Evolutionary conservation across 2,797 vertebrate genomes (phyloP).

Genomic region (Pseudochaenichthys georgianus): DNA sequence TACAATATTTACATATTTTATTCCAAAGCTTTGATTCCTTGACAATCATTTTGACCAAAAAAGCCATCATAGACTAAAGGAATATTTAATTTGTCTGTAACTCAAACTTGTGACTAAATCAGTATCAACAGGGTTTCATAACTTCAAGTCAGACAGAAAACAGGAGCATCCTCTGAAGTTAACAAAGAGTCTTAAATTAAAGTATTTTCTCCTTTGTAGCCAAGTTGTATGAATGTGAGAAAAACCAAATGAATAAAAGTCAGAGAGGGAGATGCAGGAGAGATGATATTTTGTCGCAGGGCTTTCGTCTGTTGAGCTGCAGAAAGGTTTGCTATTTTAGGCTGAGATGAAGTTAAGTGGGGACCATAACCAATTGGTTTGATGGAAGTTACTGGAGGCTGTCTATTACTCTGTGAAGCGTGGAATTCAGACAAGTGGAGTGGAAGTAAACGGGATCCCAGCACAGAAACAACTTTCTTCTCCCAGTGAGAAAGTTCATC

Average conservation of each 20-base stretch:
- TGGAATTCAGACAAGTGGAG: constrained; percentile 25
- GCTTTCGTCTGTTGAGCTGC: constrained; percentile 12
- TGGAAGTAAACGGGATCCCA: constrained; percentile 46
- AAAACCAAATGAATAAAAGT: too few species aligned
- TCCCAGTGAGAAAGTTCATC: constrained; percentile 54
- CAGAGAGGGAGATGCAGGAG: not conserved
- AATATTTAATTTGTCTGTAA: not conserved
- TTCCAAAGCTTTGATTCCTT: too few species aligned
- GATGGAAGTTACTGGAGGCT: constrained; percentile 47
- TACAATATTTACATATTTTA: too few species aligned
- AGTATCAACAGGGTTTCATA: not conserved
- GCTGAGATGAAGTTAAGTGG: constrained; percentile 6
- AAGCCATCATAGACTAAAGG: too few species aligned
- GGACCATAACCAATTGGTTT: constrained; percentile 36
- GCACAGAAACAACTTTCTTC: constrained; percentile 21
- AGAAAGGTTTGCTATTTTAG: constrained; percentile 18
- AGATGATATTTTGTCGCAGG: not conserved
- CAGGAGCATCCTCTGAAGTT: not conserved
- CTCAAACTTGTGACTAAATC: not conserved
- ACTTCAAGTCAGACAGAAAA: not conserved
- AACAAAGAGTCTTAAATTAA: not conserved
- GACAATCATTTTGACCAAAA: too few species aligned
- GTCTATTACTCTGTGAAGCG: constrained; percentile 32
- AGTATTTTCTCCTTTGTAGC: not conserved
- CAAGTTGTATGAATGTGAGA: not conserved